phyloP scores from a whole-genome alignment of 2,888 invertebrate species.

The Dynastes hyllus region DNA sequence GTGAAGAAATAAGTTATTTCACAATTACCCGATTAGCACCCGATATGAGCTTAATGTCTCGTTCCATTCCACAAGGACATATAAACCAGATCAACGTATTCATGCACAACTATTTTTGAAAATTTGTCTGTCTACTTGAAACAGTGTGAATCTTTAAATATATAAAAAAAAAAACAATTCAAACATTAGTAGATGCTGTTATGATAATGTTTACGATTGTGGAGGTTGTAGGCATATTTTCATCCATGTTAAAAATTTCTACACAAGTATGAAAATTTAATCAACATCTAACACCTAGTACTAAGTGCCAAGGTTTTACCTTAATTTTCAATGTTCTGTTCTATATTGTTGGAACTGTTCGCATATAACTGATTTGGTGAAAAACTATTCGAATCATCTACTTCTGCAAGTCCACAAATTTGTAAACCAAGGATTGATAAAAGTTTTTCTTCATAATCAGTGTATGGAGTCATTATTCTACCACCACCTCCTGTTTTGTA shows the following conservation, averaged over 20 bases:
- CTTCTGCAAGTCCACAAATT: constrained; percentile 10
- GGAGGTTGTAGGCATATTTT: constrained; percentile 3
- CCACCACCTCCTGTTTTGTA: background rate
- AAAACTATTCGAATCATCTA: background rate
- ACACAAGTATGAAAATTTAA: constrained; percentile 6
- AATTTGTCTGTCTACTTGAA: no score
- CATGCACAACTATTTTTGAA: no score
- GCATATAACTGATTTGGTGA: background rate
- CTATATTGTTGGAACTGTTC: background rate
- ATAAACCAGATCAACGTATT: no score
- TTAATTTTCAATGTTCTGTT: constrained; percentile 6
- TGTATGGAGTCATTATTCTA: constrained; percentile 16
- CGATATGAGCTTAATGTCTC: no score
- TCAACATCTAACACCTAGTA: background rate
- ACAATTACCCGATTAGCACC: no score
- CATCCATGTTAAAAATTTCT: constrained; percentile 1
- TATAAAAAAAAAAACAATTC: no score
- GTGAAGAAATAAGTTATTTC: no score
- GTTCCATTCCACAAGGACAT: no score
- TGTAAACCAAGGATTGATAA: background rate
- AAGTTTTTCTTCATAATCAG: constrained; percentile 18
- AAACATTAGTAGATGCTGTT: no score
- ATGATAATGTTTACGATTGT: background rate
- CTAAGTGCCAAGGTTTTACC: background rate
- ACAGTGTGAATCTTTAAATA: no score